Base-by-base conservation (phyloP, 2,797 vertebrate genomes). In the Jordanella pulchra region DNA sequence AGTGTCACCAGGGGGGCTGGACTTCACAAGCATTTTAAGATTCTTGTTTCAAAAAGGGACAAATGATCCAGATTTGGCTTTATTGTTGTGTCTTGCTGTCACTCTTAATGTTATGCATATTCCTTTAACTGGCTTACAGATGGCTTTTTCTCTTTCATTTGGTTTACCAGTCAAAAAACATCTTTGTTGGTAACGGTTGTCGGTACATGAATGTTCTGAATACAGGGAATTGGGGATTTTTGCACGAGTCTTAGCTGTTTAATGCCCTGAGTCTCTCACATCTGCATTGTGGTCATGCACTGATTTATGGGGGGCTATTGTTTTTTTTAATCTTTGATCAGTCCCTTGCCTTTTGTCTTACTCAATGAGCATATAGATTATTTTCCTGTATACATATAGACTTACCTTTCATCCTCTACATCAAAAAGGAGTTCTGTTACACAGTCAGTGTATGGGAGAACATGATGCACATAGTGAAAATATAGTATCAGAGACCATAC, bases 351-450 rank as follows among this genome's bases (percentile, higher is more conserved):
- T 84, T 71, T 68, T 88, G 61, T 86, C 32, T 60, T 44, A 76
- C 44, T 80, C 71, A 82, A 67, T 47, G 60, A 66, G 84, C 71
- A 67, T 69, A 70, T 67, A 68, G 71, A 56, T 64, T 72, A 68
- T 72, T 85, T 89, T 87, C 75, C 45, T 76, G 65, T 70, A 51
- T 39, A 72, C 69, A 80, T 79, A 81, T 83, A 87, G 82, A 72
- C 79, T 89, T 89, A 87, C 84, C 82, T 89, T 89, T 88, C 73
- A 88, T 76, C 73, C 50, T 32, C 28, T 65, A 69, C 76, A 82
- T 80, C 69, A 81, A 80, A 78, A 55, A 78, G 79, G 88, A 74
- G 84, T 91, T 76, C 27, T 47, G 77, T 90, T 89, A 89, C 80
- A 83, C 15, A 18, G 58, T 58, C 63, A 71, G 72, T 82, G 73